Evolutionary conservation across 2,888 invertebrate species (phyloP).

Genomic region (Melanargia galathea): DNA sequence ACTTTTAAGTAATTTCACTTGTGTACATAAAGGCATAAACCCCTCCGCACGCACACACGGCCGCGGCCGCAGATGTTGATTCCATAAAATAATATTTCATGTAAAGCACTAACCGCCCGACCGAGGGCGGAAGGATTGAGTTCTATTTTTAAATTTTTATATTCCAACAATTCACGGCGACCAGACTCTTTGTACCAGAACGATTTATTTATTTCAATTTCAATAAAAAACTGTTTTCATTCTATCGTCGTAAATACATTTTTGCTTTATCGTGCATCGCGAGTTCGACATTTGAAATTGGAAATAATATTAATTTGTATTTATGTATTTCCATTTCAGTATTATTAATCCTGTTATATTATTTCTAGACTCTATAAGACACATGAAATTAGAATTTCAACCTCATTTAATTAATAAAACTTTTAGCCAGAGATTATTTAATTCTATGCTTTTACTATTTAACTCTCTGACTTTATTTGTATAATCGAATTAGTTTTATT

Average conservation of each 20-base stretch:
- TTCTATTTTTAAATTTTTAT: constrained; percentile 80
- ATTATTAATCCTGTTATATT: background rate
- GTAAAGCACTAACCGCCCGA: constrained; percentile 79
- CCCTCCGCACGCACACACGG: constrained; percentile 68
- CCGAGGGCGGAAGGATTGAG: constrained; percentile 81
- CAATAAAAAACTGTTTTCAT: constrained; percentile 31
- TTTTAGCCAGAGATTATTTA: too few relatives aligned
- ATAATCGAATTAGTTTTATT: background rate
- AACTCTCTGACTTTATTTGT: too few relatives aligned
- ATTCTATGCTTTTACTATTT: too few relatives aligned
- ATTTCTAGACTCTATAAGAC: too few relatives aligned
- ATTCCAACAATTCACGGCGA: constrained; percentile 72
- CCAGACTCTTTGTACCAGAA: constrained; percentile 52
- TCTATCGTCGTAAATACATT: constrained; percentile 27
- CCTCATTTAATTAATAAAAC: too few relatives aligned
- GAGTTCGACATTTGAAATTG: constrained; percentile 12
- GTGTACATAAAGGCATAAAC: constrained; percentile 77
- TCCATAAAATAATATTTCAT: constrained; percentile 83
- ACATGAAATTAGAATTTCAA: too few relatives aligned
- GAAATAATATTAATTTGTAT: constrained; percentile 19
- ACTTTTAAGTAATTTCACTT: constrained; percentile 77
- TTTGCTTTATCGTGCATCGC: constrained; percentile 28
- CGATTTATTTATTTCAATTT: constrained; percentile 33
- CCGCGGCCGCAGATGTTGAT: constrained; percentile 77
- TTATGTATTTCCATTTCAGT: background rate